Evolutionary conservation across 2,888 invertebrate genomes (phyloP).

Genomic region (Bellardia bayeri): DNA sequence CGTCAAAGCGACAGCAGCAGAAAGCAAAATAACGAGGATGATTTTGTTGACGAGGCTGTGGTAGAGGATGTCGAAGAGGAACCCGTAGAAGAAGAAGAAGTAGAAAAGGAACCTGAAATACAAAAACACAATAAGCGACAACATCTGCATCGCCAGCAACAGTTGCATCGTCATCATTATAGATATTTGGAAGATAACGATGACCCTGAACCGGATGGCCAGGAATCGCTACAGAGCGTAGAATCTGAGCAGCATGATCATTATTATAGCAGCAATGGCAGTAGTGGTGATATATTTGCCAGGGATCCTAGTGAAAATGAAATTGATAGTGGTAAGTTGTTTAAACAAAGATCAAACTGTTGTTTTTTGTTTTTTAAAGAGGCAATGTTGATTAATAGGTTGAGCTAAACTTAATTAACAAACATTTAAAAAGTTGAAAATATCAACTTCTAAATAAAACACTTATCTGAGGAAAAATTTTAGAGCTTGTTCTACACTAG

Average conservation of each 20-base stretch:
- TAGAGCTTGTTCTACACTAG: too few relatives aligned
- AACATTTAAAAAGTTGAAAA: too few relatives aligned
- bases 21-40: conserved; percentile 35
- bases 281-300: conserved; percentile 83
- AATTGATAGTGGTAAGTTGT: conserved; percentile 81
- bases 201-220: conserved; percentile 79
- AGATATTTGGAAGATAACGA: conserved; percentile 70
- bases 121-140: conserved; percentile 28
- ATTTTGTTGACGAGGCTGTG: conserved; percentile 49
- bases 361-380: too few relatives aligned
- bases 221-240: conserved; percentile 86
- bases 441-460: too few relatives aligned
- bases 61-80: conserved; percentile 60
- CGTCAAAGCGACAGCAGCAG: conserved; percentile 21
- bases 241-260: conserved; percentile 90
- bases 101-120: conserved; percentile 3
- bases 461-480: too few relatives aligned
- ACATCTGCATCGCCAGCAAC: conserved; percentile 54
- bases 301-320: conserved; percentile 83
- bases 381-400: too few relatives aligned
- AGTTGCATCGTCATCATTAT: conserved; percentile 58
- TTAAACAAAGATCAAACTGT: background rate
- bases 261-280: conserved; percentile 84
- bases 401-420: too few relatives aligned
- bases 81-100: conserved; percentile 42